Conservation (phyloP, 2,113 vertebrate species). For the Cavia aperea region DNA sequence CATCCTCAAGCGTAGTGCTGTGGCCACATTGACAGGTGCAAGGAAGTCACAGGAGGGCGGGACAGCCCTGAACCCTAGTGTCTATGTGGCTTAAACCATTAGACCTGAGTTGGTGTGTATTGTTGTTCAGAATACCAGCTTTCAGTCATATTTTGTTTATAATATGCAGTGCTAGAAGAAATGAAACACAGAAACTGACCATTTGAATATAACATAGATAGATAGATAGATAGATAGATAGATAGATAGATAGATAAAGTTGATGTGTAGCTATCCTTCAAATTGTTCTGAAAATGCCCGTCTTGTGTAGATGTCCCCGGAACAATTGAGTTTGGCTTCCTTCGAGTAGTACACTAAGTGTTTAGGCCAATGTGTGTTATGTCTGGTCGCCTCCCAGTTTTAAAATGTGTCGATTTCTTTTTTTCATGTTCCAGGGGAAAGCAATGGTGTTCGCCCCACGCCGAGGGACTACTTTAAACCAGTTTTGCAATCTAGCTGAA, state of each 20-base stretch:
- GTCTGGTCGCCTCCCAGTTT: constrained; percentile 68
- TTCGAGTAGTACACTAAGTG: constrained; percentile 39
- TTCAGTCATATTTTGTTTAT: background rate
- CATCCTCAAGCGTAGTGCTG: background rate
- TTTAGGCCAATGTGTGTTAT: constrained; percentile 55
- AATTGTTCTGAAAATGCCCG: constrained; percentile 38
- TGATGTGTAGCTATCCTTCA: constrained; percentile 36
- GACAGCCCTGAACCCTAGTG: background rate
- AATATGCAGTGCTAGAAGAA: background rate
- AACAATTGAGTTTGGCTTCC: constrained; percentile 55
- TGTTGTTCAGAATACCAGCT: background rate
- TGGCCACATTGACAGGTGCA: background rate
- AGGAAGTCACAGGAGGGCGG: background rate
- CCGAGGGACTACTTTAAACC: constrained; percentile 89
- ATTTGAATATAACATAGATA: constrained; percentile 8
- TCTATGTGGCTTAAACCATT: background rate
- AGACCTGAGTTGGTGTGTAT: background rate
- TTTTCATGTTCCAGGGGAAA: constrained; percentile 85
- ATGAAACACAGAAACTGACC: background rate
- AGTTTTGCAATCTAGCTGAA: constrained; percentile 93
- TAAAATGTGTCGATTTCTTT: constrained; percentile 75
- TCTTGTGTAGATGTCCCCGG: background rate
- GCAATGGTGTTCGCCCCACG: constrained; percentile 92
- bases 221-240: background rate
- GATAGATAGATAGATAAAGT: too few species aligned